Percentiles rank a stretch among this genome's conserved stretches.
Conservation (phyloP, 2,888 invertebrate species). For the Carpatolechia fugitivella region DNA sequence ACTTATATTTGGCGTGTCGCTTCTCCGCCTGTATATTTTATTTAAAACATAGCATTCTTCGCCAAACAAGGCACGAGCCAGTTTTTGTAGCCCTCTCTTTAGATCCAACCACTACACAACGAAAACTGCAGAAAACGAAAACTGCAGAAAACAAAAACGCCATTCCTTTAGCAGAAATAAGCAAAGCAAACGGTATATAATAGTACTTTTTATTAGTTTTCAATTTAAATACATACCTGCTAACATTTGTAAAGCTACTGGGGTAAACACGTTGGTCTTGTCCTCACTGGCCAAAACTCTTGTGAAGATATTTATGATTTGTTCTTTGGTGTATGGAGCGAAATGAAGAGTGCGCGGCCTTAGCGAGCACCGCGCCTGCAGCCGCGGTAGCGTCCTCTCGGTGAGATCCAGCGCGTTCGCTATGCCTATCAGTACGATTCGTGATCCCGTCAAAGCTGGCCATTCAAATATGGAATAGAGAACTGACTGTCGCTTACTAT, state of each 20-base stretch:
- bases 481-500: slow-evolving; percentile 89
- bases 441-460: slow-evolving; percentile 85
- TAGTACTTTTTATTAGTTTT: too few relatives aligned
- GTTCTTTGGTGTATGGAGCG: slow-evolving; percentile 93
- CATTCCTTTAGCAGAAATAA: too few relatives aligned
- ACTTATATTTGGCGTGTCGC: too few relatives aligned
- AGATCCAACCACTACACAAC: too few relatives aligned
- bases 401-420: slow-evolving; percentile 98
- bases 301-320: slow-evolving; percentile 92
- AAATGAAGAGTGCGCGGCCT: slow-evolving; percentile 92
- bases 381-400: slow-evolving; percentile 90
- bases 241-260: slow-evolving; percentile 92
- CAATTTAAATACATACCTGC: slow-evolving; percentile 76
- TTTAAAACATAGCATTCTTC: too few relatives aligned
- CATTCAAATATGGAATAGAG: slow-evolving; percentile 96
- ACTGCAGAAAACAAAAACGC: too few relatives aligned
- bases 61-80: too few relatives aligned
- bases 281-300: slow-evolving; percentile 86
- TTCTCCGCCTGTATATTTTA: too few relatives aligned
- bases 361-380: slow-evolving; percentile 87
- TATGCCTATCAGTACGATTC: slow-evolving; percentile 91
- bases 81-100: too few relatives aligned
- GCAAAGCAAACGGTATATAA: too few relatives aligned
- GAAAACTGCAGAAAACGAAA: too few relatives aligned
- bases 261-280: slow-evolving; percentile 85